phyloP scores from a whole-genome alignment of 2,888 invertebrate genomes.

The Mimachlamys varia region DNA sequence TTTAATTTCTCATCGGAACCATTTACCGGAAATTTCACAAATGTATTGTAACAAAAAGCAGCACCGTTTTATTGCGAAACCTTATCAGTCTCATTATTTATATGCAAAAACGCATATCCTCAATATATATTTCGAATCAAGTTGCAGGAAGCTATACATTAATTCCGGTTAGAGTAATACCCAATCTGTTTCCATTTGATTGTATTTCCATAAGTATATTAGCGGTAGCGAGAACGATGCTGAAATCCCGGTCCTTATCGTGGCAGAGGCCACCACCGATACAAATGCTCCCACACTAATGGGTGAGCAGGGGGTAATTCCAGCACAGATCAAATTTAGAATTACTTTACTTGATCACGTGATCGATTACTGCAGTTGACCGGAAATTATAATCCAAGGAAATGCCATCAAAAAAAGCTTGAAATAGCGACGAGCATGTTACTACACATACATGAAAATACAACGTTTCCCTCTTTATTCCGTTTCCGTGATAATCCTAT shows the following conservation, averaged over 20 bases:
- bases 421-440: background rate
- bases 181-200: slow-evolving; percentile 5
- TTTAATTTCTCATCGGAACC: too few relatives aligned
- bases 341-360: background rate
- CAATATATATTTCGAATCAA: background rate
- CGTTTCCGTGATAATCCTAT: too few relatives aligned
- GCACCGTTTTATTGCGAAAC: background rate
- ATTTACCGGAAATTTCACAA: too few relatives aligned
- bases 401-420: background rate
- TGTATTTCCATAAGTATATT: slow-evolving; percentile 2
- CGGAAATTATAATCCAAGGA: background rate
- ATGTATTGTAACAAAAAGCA: background rate
- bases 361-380: slow-evolving; percentile 4
- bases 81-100: background rate
- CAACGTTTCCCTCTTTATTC: too few relatives aligned
- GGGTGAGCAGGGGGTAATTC: background rate
- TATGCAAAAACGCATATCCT: background rate
- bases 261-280: background rate
- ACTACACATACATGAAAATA: too few relatives aligned
- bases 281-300: background rate
- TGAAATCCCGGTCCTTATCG: background rate
- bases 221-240: background rate
- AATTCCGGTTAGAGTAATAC: slow-evolving; percentile 1
- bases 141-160: background rate
- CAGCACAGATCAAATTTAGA: slow-evolving; percentile 20